Conservation (phyloP, 2,113 vertebrate species). For the Leptocoma aspasia region DNA sequence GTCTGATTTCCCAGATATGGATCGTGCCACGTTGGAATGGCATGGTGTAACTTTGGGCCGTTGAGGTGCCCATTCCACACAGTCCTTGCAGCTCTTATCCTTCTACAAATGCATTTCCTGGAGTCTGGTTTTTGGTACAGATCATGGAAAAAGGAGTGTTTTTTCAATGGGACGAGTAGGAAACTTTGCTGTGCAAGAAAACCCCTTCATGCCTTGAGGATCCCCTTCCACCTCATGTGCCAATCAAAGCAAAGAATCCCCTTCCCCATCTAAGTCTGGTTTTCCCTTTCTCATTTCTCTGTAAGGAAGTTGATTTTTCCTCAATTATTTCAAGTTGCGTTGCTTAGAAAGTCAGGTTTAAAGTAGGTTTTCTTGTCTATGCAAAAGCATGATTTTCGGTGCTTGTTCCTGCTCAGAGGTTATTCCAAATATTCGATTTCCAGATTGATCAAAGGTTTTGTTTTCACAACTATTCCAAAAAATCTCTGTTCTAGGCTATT, state of each 20-base stretch:
- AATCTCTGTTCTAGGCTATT: neutral
- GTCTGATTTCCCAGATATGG: neutral
- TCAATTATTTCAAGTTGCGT: neutral
- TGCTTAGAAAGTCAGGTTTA: neutral
- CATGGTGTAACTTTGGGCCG: neutral
- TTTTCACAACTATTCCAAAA: neutral
- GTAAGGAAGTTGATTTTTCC: neutral
- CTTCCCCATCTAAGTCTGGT: neutral
- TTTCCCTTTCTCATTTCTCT: neutral
- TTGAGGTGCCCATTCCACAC: neutral
- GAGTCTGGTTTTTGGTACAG: neutral
- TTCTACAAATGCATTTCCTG: neutral
- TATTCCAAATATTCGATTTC: neutral
- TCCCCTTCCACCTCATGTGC: neutral
- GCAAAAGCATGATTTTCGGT: neutral
- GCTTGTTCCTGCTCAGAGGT: neutral
- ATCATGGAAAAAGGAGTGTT: neutral
- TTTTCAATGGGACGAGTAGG: neutral
- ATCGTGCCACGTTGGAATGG: fast-evolving
- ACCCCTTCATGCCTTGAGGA: fast-evolving
- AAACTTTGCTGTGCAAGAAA: neutral
- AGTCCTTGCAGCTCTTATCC: neutral
- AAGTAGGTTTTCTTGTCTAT: neutral
- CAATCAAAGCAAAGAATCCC: neutral
- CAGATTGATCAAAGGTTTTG: neutral